Conservation (phyloP, 2,888 invertebrate species). For the Microplitis manilae region DNA sequence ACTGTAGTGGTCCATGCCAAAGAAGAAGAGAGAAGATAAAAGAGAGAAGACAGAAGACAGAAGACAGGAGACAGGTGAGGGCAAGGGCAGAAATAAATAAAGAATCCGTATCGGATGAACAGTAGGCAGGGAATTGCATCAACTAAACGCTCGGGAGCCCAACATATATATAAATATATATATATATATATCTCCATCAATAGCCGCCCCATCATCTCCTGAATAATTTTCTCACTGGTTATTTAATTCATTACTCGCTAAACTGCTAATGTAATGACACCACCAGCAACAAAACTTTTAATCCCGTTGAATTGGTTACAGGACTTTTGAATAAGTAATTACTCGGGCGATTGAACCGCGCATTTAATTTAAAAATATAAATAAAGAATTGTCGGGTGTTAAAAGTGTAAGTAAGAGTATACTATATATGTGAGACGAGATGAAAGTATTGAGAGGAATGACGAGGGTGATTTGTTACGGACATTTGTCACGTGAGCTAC, state of each 20-base stretch:
- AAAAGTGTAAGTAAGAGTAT: not conserved
- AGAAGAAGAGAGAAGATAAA: too few relatives aligned
- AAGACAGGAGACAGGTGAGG: too few relatives aligned
- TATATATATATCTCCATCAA: not conserved
- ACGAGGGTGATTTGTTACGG: constrained; percentile 14
- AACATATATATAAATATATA: constrained; percentile 7
- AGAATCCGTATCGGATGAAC: constrained; percentile 39
- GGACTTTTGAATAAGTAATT: constrained; percentile 22
- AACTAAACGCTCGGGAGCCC: constrained; percentile 23
- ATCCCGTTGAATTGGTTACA: constrained; percentile 24
- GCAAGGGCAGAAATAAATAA: too few relatives aligned
- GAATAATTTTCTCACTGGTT: not conserved
- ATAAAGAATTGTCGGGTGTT: not conserved
- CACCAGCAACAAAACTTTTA: constrained; percentile 16
- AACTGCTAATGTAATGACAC: constrained; percentile 27
- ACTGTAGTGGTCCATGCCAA: not conserved
- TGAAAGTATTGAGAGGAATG: constrained; percentile 3
- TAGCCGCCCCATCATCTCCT: not conserved
- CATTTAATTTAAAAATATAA: constrained; percentile 15
- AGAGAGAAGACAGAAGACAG: too few relatives aligned
- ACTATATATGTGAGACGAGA: not conserved
- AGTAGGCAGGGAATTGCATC: constrained; percentile 41
- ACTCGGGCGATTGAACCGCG: constrained; percentile 24
- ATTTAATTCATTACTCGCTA: not conserved
- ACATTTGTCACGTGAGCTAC: constrained; percentile 4